Evolutionary conservation across 2,113 vertebrate species (phyloP).

Genomic region (Cyprinodon brontotheroides): DNA sequence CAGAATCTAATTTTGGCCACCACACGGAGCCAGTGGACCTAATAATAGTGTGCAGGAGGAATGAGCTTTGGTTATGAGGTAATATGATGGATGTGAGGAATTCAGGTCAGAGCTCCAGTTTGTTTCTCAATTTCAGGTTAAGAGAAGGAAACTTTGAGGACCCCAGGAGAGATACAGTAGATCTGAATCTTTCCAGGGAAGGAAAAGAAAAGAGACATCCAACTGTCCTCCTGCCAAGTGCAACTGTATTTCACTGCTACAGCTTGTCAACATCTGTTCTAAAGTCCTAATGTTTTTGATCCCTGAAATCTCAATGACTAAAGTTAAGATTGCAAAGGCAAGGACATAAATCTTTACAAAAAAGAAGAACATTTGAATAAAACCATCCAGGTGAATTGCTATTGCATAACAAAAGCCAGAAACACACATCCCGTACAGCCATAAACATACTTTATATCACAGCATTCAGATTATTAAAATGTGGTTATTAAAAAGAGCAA

Average conservation of each 20-base stretch:
- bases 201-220: constrained; percentile 21
- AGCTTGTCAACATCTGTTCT: constrained; percentile 34
- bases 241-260: constrained; percentile 20
- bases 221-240: constrained; percentile 22
- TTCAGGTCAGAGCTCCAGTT: constrained; percentile 31
- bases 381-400: neutral
- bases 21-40: constrained; percentile 48
- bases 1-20: constrained; percentile 53
- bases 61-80: constrained; percentile 59
- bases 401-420: neutral
- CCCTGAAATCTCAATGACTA: constrained; percentile 14
- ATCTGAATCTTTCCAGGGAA: constrained; percentile 40
- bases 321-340: neutral
- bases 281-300: constrained; percentile 14
- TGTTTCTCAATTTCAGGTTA: constrained; percentile 47
- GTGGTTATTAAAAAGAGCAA: neutral
- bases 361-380: neutral
- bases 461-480: neutral
- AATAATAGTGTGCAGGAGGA: constrained; percentile 40
- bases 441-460: neutral
- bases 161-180: constrained; percentile 34
- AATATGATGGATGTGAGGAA: constrained; percentile 66
- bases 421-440: neutral
- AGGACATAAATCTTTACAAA: neutral
- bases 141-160: constrained; percentile 40